These are phyloP conservation scores for Coleophora flavipennella DNA, from an alignment of 2,888 invertebrate genomes.

Conservation along the genomic window DNA sequence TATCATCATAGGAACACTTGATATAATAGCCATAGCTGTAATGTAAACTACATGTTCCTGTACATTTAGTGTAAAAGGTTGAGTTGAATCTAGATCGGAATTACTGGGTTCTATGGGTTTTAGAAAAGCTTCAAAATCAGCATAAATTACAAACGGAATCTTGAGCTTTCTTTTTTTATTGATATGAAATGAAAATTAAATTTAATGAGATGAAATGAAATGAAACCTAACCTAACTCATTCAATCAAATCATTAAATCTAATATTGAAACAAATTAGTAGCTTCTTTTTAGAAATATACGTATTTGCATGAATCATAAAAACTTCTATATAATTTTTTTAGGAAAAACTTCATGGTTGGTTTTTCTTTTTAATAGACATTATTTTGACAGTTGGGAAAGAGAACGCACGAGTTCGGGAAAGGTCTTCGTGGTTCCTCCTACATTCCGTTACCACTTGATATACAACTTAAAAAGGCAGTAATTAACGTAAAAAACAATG, in stretches of 20 bases:
- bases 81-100: conserved; percentile 12
- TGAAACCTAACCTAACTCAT: too few relatives aligned
- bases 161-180: conserved; percentile 11
- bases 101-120: conserved; percentile 15
- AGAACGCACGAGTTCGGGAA: too few relatives aligned
- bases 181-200: too few relatives aligned
- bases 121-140: conserved; percentile 20
- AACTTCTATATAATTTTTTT: too few relatives aligned
- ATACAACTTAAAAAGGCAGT: conserved; percentile 20
- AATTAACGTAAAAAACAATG: conserved; percentile 20
- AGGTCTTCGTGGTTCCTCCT: conserved; percentile 15
- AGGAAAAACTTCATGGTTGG: too few relatives aligned
- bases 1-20: conserved; percentile 22
- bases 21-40: conserved; percentile 26
- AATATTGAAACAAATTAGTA: too few relatives aligned
- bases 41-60: conserved; percentile 20
- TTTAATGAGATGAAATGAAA: too few relatives aligned
- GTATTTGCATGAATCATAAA: too few relatives aligned
- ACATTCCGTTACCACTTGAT: conserved; percentile 16
- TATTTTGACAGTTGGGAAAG: too few relatives aligned
- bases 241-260: too few relatives aligned
- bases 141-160: conserved; percentile 18
- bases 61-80: conserved; percentile 9
- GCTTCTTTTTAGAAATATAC: too few relatives aligned
- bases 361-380: too few relatives aligned